A percentile compares a stretch with the other conserved stretches of the same genome.
phyloP scores from a whole-genome alignment of 2,888 invertebrate genomes.

The Dusona sp. region DNA sequence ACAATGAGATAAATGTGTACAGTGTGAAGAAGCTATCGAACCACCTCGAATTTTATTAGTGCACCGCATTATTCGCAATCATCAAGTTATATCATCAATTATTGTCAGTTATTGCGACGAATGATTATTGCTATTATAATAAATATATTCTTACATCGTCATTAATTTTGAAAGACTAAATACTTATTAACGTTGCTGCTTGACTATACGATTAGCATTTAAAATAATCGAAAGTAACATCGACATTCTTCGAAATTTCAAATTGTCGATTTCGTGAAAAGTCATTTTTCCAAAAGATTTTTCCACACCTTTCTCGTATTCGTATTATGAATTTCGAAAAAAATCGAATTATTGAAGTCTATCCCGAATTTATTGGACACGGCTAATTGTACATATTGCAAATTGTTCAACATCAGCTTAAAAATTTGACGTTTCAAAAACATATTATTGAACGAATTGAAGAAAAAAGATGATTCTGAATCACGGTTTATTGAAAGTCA shows the following conservation, averaged over 20 bases:
- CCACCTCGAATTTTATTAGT: constrained; percentile 37
- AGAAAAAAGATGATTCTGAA: neutral
- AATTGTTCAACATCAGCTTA: too few species aligned
- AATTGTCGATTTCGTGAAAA: neutral
- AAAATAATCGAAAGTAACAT: neutral
- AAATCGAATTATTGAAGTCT: neutral
- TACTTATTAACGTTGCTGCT: neutral
- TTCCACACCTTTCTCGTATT: neutral
- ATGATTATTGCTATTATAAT: constrained; percentile 71
- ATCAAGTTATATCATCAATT: constrained; percentile 54
- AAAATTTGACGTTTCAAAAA: too few species aligned
- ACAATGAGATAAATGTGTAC: neutral
- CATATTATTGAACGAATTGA: too few species aligned
- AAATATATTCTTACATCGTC: constrained; percentile 81
- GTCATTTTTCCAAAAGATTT: neutral
- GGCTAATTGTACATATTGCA: too few species aligned
- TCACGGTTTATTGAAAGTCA: neutral
- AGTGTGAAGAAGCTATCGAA: constrained; percentile 35
- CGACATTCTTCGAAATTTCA: neutral
- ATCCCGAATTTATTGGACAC: too few species aligned
- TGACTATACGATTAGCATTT: neutral
- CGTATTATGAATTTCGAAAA: too few species aligned
- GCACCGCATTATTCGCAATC: constrained; percentile 49
- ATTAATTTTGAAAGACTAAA: constrained; percentile 47
- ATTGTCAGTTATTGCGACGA: constrained; percentile 60